Evolutionary conservation across 2,888 invertebrate species (phyloP), one percentile per base, ranked within the genome.

Genomic region (Acleris emargana): DNA sequence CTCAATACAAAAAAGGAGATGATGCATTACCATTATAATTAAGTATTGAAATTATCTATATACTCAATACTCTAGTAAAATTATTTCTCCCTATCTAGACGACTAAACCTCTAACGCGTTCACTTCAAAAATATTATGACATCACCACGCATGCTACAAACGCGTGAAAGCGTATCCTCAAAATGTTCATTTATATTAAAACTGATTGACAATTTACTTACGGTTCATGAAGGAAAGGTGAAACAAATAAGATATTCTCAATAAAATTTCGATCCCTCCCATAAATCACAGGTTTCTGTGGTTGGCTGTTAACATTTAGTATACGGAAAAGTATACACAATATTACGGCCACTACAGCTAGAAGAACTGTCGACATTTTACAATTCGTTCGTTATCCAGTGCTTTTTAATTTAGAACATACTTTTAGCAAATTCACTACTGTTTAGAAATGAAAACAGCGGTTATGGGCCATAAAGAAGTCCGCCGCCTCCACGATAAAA

Each of bases 281-380:
- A 88, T 95, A 95, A 68, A 97, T 94, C 77, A 94, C 93, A 67
- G 97, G 97, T 87, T 95, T 96, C 77, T 96, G 94, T 43, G 97
- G 95, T 82, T 96, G 95, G 80, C 96, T 96, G 88, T 96, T 96
- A 69, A 97, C 96, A 87, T 97, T 97, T 74, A 97, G 89, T 84
- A 97, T 95, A 84, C 97, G 94, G 84, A 97, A 97, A 73, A 97
- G 93, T 78, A 97, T 94, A 88, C 97, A 97, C 69, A 97, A 91
- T 77, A 97, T 95, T 69, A 97, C 96, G 71, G 97, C 97, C 74
- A 97, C 91, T 67, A 96, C 95, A 69, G 97, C 96, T 76, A 97
- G 89, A 73, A 97, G 93, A 69, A 96, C 96, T 71, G 97, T 96
- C 77, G 97, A 97, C 97, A 97, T 97, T 80, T 75, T 88, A 49